These are phyloP conservation scores for Aspidoscelis tigris DNA, from an alignment of 2,113 vertebrate species.

Conservation along the genomic window DNA sequence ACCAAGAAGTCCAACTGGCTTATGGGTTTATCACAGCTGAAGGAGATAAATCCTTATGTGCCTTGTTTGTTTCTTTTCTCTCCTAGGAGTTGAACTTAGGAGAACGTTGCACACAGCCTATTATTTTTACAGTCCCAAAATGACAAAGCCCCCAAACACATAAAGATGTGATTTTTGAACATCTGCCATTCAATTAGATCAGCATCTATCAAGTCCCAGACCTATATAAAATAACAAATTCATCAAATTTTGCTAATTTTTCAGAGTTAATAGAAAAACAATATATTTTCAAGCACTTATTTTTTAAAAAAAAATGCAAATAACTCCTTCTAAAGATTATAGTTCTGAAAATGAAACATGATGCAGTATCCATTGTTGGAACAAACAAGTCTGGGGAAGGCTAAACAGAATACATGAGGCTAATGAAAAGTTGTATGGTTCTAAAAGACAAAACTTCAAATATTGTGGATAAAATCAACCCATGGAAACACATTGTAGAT, in stretches of 20 bases:
- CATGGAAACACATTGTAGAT: too few relatives aligned
- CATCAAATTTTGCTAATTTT: conserved; percentile 31
- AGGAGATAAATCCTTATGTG: conserved; percentile 60
- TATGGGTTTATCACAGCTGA: conserved; percentile 62
- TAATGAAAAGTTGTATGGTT: too few relatives aligned
- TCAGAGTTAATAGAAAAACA: not conserved
- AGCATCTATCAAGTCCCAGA: conserved; percentile 65
- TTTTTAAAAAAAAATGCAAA: conserved; percentile 5
- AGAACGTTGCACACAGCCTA: conserved; percentile 66
- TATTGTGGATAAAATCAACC: not conserved
- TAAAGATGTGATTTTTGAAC: conserved; percentile 60
- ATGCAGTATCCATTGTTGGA: not conserved
- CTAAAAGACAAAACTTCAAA: too few relatives aligned
- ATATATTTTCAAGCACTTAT: conserved; percentile 13
- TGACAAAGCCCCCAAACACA: conserved; percentile 52
- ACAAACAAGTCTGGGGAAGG: not conserved
- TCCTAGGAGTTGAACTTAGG: conserved; percentile 62
- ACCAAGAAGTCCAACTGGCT: conserved; percentile 62
- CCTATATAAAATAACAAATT: conserved; percentile 48
- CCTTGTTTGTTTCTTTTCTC: conserved; percentile 34
- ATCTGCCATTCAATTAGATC: conserved; percentile 61
- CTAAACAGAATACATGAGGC: not conserved
- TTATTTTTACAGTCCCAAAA: conserved; percentile 65
- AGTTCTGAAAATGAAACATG: conserved; percentile 16
- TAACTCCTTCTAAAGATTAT: not conserved